Evolutionary conservation across 1,140 invertebrate species (phyloP).

Genomic region (Sinonovacula constricta): DNA sequence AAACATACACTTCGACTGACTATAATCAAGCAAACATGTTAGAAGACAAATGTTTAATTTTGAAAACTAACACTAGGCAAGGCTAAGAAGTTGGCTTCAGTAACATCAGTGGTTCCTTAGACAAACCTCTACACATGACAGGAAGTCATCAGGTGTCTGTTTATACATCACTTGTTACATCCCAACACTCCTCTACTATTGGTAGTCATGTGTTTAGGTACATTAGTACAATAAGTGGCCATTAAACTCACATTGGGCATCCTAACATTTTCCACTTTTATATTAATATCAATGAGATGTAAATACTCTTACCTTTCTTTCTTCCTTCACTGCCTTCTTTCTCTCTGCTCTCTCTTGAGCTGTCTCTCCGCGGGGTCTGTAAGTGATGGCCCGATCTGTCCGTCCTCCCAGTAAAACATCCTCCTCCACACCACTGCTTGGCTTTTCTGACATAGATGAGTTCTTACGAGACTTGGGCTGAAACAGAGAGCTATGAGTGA

Average conservation of each 20-base stretch:
- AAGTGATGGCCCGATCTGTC: conserved; percentile 67
- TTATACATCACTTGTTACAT: background rate
- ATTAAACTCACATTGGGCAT: too few relatives aligned
- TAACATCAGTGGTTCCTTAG: background rate
- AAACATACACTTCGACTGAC: background rate
- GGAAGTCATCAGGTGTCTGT: background rate
- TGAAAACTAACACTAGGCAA: background rate
- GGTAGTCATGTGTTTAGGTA: too few relatives aligned
- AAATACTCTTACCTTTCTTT: conserved; percentile 82
- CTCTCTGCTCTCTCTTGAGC: conserved; percentile 88
- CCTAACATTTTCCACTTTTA: background rate
- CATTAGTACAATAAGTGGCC: too few relatives aligned
- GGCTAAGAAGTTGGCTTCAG: background rate
- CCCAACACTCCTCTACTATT: background rate
- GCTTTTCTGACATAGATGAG: too few relatives aligned
- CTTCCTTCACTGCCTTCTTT: conserved; percentile 90
- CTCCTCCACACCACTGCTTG: conserved; percentile 56
- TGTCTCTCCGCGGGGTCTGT: conserved; percentile 87
- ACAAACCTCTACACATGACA: background rate
- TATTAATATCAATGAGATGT: background rate
- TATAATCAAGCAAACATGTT: background rate
- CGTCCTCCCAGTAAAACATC: conserved; percentile 19
- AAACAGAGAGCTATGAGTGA: too few relatives aligned
- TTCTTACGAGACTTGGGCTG: too few relatives aligned
- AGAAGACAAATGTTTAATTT: background rate